Evolutionary conservation across 1,140 invertebrate species (phyloP).

Genomic region (Meloidogyne chitwoodi): DNA sequence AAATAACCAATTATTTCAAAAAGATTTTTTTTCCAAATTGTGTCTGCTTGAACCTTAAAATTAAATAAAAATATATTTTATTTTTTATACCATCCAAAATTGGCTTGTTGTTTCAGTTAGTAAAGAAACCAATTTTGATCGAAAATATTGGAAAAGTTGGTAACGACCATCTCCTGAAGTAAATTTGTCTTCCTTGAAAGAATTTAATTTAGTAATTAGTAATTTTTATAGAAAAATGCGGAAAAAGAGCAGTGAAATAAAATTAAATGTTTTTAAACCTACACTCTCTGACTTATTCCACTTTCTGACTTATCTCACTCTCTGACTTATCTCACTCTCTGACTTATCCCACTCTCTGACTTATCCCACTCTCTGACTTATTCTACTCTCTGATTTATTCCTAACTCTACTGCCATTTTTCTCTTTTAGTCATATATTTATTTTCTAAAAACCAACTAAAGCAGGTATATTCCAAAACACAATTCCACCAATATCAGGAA

Average conservation of each 20-base stretch:
- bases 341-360: no score
- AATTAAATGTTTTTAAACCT: no score
- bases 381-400: no score
- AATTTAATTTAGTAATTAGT: no score
- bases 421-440: no score
- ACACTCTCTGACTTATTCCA: no score
- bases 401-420: no score
- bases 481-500: constrained; percentile 27
- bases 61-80: background rate
- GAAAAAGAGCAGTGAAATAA: no score
- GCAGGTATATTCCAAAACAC: constrained; percentile 28
- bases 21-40: constrained; percentile 44
- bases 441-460: constrained; percentile 20
- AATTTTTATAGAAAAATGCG: no score
- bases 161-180: constrained; percentile 41
- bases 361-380: no score
- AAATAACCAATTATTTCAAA: constrained; percentile 40
- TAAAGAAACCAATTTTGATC: constrained; percentile 33
- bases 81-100: constrained; percentile 22
- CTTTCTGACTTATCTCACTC: no score
- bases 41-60: constrained; percentile 45
- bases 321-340: no score
- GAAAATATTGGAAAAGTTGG: constrained; percentile 49
- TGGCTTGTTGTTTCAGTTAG: constrained; percentile 11
- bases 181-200: constrained; percentile 39